phyloP scores from a whole-genome alignment of 1,140 invertebrate species.

The Aphis craccivora region DNA sequence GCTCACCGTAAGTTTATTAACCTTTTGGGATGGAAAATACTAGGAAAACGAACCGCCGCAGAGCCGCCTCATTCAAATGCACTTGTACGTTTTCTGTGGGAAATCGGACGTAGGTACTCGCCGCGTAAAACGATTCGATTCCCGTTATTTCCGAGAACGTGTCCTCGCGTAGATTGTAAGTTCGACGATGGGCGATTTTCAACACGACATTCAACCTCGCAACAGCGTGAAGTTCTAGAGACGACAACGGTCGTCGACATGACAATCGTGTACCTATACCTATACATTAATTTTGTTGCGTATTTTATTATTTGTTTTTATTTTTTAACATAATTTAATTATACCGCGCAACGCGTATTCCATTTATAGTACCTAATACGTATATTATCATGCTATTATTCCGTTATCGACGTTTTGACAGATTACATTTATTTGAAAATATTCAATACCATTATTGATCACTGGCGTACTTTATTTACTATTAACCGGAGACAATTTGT shows the following conservation, averaged over 20 bases:
- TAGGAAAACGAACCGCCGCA: neutral
- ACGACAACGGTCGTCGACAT: neutral
- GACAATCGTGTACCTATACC: neutral
- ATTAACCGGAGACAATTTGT: neutral
- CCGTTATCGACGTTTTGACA: neutral
- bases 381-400: neutral
- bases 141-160: neutral
- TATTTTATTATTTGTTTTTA: neutral
- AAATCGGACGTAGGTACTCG: neutral
- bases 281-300: neutral
- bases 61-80: neutral
- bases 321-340: neutral
- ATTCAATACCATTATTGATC: neutral
- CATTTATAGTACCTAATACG: neutral
- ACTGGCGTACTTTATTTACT: neutral
- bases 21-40: neutral
- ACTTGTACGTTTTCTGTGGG: neutral
- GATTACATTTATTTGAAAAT: neutral
- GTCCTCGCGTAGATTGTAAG: neutral
- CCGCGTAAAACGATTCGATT: neutral
- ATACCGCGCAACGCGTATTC: neutral
- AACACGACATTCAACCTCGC: neutral
- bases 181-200: neutral
- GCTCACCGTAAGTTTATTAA: neutral
- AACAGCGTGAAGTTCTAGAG: neutral